Base-by-base conservation (phyloP, 2,113 vertebrate species). In the Xerus inauris region DNA sequence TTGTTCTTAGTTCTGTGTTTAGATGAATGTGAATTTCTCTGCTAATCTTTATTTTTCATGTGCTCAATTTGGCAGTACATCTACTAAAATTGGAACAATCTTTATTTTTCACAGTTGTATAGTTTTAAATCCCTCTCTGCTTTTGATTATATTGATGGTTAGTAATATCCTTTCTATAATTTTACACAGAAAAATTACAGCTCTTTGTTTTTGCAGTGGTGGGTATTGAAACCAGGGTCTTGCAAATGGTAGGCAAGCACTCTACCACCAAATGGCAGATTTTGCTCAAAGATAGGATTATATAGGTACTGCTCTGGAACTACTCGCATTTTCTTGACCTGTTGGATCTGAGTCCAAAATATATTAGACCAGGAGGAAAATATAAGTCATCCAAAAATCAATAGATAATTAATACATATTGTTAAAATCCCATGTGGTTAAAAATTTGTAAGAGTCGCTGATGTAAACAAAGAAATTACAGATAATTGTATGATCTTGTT, bases 361-460 rank as follows among this genome's bases (percentile, higher is more conserved):
- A 64, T 7, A 71, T 84, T 77, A 32, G 49, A 20, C 64, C 24
- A 45, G 59, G 47, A 67, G 10, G n/a, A 90, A 93, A 88, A 42
- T 12, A 67, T 81, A 86, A 64, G 12, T 92, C 51, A 77, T 47
- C n/a, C 19, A 71, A 47, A 47, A 47, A 32, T 80, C 17, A 94
- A 32, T 72, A 92, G 35, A 38, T 87, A 95, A 59, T 89, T 72
- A 79, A 75, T 77, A 76, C 51, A 76, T 81, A 22, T 40, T 73
- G n/a, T 72, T 95, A 96, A 93, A 96, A 84, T 94, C 40, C 17
- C 72, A 71, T 75, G 5, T 94, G 38, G 71, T 80, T 96, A 49
- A 11, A 80, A 93, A 64, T 84, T 49, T 54, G 32, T 93, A 42
- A 84, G 51, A 83, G 91, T 80, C 82, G 16, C 57, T 90, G 77